Percentiles rank a stretch among this genome's conserved stretches.
phyloP scores from a whole-genome alignment of 2,797 vertebrate species.

The Otolemur crassicaudatus region DNA sequence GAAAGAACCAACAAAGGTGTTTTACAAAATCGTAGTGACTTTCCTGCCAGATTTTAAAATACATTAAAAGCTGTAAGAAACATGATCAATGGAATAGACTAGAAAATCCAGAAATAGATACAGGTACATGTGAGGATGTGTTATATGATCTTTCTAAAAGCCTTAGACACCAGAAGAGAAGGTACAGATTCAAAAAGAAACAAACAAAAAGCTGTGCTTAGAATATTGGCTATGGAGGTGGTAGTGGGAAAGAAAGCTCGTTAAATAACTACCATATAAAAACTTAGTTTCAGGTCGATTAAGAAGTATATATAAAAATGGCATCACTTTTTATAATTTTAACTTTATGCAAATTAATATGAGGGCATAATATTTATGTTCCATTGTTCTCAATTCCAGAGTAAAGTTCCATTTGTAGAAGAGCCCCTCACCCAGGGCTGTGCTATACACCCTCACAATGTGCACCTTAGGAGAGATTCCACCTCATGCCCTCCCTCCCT shows the following conservation, averaged over 20 bases:
- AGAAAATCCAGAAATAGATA: conserved; percentile 8
- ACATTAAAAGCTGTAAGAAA: background rate
- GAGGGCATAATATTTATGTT: no score
- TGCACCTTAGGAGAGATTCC: no score
- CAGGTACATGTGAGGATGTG: background rate
- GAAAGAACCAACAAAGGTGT: background rate
- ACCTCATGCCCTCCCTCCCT: no score
- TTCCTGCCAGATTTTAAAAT: conserved; percentile 14
- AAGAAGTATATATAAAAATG: background rate
- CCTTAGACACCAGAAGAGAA: background rate
- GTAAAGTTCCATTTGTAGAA: no score
- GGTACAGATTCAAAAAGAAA: background rate
- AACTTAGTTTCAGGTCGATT: background rate
- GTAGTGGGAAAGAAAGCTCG: background rate
- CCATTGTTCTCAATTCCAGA: no score
- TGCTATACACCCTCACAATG: no score
- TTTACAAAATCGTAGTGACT: background rate
- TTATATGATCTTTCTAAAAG: background rate
- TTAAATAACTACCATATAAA: background rate
- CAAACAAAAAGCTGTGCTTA: background rate
- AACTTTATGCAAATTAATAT: no score
- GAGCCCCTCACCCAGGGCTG: no score
- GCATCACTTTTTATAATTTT: background rate
- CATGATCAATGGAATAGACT: background rate
- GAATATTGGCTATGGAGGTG: background rate